Evolutionary conservation across 2,113 vertebrate genomes (phyloP).

Genomic region (Barnardius zonarius): DNA sequence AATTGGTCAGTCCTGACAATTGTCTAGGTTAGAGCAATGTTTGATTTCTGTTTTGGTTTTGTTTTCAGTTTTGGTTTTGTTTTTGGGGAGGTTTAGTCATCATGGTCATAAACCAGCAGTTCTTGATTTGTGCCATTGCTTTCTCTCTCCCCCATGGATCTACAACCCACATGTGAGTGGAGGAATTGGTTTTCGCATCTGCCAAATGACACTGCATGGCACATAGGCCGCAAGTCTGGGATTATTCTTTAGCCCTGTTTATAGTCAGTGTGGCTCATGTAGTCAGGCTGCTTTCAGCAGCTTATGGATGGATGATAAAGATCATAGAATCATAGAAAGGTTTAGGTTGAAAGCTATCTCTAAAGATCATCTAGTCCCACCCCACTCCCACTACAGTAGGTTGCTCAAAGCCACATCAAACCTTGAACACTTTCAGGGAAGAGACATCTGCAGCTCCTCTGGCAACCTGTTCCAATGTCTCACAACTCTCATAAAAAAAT

Average conservation of each 20-base stretch:
- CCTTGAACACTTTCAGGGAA: background rate
- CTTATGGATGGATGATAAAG: background rate
- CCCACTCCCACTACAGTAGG: too few species aligned
- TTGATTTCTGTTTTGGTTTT: background rate
- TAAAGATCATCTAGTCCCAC: background rate
- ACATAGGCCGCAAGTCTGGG: background rate
- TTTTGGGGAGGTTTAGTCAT: background rate
- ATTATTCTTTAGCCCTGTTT: background rate
- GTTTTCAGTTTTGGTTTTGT: too few species aligned
- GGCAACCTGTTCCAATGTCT: background rate
- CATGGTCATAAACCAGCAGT: background rate
- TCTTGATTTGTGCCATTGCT: background rate
- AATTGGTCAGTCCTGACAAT: background rate
- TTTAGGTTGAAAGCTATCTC: background rate
- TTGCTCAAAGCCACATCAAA: background rate
- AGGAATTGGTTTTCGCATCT: background rate
- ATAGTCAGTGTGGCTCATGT: background rate
- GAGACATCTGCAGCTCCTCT: too few species aligned
- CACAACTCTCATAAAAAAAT: background rate
- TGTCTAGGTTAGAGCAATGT: background rate
- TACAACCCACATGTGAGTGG: background rate
- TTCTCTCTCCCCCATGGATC: background rate
- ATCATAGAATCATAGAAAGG: background rate
- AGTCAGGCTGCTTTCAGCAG: rapidly evolving
- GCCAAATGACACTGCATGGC: background rate